These are phyloP conservation scores for Euwallacea similis DNA, from an alignment of 1,140 invertebrate species.

Conservation along the genomic window DNA sequence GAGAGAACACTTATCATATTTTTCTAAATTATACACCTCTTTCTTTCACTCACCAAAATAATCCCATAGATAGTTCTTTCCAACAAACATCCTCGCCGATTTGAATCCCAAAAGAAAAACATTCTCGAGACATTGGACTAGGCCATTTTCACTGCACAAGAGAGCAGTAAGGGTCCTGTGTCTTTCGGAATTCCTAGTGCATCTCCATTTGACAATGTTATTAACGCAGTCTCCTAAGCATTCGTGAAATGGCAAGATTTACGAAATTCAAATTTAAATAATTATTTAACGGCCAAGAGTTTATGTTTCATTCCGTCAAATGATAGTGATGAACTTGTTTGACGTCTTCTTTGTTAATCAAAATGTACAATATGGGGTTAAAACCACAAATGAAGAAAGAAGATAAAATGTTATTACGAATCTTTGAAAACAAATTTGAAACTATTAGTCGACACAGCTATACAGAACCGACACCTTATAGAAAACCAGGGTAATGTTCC, in stretches of 20 bases:
- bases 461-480: slow-evolving; percentile 30
- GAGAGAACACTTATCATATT: not conserved
- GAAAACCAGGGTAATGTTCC: not conserved
- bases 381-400: too few relatives aligned
- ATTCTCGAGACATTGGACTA: slow-evolving; percentile 91
- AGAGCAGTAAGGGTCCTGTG: slow-evolving; percentile 89
- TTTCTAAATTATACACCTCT: not conserved
- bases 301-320: too few relatives aligned
- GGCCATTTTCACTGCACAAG: slow-evolving; percentile 90
- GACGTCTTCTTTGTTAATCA: too few relatives aligned
- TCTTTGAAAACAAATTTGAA: not conserved
- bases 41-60: slow-evolving; percentile 76
- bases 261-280: too few relatives aligned
- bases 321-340: too few relatives aligned
- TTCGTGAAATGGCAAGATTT: too few relatives aligned
- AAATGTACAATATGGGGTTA: too few relatives aligned
- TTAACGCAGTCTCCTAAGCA: slow-evolving; percentile 88
- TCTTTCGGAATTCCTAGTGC: slow-evolving; percentile 72
- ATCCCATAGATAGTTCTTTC: slow-evolving; percentile 97
- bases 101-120: slow-evolving; percentile 93
- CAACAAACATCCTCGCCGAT: slow-evolving; percentile 87
- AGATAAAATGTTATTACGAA: too few relatives aligned
- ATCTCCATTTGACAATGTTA: slow-evolving; percentile 95
- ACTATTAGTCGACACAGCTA: slow-evolving; percentile 5
- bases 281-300: too few relatives aligned